A percentile compares a stretch with the other conserved stretches of the same genome.
These are phyloP conservation scores for Camelus bactrianus DNA, from an alignment of 2,113 vertebrate genomes.

Conservation along the genomic window DNA sequence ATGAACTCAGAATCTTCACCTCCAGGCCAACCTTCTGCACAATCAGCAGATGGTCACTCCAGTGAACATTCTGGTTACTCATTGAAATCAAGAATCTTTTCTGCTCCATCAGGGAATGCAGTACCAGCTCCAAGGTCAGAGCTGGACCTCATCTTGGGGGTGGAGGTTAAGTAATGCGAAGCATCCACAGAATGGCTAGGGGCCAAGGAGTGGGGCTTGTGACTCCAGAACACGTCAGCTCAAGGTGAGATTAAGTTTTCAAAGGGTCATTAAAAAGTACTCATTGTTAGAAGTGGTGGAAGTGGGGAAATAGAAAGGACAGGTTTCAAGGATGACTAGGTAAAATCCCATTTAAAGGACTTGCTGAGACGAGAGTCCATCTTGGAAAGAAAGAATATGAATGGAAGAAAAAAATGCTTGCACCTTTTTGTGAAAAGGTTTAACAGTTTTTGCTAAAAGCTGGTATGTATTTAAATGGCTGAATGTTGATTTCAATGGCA, in stretches of 20 bases:
- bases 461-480: slow-evolving; percentile 44
- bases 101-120: slow-evolving; percentile 54
- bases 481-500: background rate
- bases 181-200: slow-evolving; percentile 71
- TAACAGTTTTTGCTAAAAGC: slow-evolving; percentile 24
- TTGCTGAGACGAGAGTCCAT: background rate
- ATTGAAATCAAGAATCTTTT: slow-evolving; percentile 76
- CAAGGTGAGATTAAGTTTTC: slow-evolving; percentile 74
- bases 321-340: slow-evolving; percentile 37
- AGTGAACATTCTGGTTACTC: slow-evolving; percentile 65
- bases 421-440: background rate
- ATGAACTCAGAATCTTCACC: slow-evolving; percentile 45
- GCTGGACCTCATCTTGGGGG: slow-evolving; percentile 57
- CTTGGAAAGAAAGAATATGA: slow-evolving; percentile 5
- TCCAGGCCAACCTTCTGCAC: slow-evolving; percentile 23
- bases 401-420: background rate
- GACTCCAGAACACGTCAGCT: slow-evolving; percentile 65
- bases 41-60: slow-evolving; percentile 22
- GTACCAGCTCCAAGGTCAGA: slow-evolving; percentile 72
- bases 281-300: slow-evolving; percentile 47
- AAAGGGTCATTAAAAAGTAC: slow-evolving; percentile 66
- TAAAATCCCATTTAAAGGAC: slow-evolving; percentile 37
- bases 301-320: background rate
- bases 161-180: slow-evolving; percentile 80
- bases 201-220: slow-evolving; percentile 76